Evolutionary conservation across 2,888 invertebrate species (phyloP).

Genomic region (Sphecodes monilicornis): DNA sequence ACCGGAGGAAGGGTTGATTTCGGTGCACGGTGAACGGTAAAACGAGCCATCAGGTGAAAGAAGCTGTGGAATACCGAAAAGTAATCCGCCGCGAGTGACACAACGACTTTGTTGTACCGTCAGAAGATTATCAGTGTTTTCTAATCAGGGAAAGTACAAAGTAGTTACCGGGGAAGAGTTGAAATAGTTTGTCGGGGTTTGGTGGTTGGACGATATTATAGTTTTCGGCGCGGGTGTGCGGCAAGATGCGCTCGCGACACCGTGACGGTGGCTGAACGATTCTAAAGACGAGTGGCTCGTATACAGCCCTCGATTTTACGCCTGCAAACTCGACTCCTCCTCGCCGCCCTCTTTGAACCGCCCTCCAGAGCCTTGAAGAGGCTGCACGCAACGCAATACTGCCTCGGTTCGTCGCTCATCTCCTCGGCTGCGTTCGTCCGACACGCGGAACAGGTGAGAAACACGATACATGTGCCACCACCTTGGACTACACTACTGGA

Average conservation of each 20-base stretch:
- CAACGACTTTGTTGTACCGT: not conserved
- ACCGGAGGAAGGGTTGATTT: not conserved
- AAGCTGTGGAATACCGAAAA: not conserved
- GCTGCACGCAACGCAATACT: slow-evolving; percentile 41
- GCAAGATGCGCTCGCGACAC: slow-evolving; percentile 61
- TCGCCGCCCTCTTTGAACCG: not conserved
- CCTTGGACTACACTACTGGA: not conserved
- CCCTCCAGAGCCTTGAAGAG: slow-evolving; percentile 28
- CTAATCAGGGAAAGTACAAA: not conserved
- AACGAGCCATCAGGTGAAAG: not conserved
- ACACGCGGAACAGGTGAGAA: slow-evolving; percentile 48
- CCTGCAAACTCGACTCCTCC: slow-evolving; percentile 15
- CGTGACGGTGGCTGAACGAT: slow-evolving; percentile 55
- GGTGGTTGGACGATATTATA: slow-evolving; percentile 28
- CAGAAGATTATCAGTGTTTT: not conserved
- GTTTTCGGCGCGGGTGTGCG: slow-evolving; percentile 17
- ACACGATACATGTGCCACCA: not conserved
- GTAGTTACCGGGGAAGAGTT: not conserved
- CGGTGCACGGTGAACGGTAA: not conserved
- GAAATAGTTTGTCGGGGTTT: not conserved
- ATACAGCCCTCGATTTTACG: slow-evolving; percentile 52
- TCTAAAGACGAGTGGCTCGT: slow-evolving; percentile 49
- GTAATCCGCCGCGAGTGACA: slow-evolving; percentile 7
- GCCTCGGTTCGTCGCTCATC: slow-evolving; percentile 54
- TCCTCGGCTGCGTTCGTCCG: slow-evolving; percentile 57